Base-by-base conservation (phyloP, 2,113 vertebrate species). In the Cariama cristata region DNA sequence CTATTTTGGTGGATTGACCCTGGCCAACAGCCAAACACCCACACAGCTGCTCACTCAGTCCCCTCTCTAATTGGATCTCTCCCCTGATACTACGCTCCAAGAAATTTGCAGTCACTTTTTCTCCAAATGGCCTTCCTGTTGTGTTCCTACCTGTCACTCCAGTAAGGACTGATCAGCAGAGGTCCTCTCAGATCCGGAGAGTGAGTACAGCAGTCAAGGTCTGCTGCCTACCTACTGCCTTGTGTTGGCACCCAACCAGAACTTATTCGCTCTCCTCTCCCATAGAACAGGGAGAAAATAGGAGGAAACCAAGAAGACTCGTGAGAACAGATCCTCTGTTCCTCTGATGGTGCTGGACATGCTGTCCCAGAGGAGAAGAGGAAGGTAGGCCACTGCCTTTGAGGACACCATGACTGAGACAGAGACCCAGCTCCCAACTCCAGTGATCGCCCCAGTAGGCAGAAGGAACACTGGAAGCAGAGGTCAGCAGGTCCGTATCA, bases 221-320 rank as follows among this genome's bases (percentile, higher is more conserved):
- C 56, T 90, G 66, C 42, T 68, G 8, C 2, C 0, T n/a, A 16
- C 33, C 7, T 71, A 20, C 35, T n/a, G 50, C 63, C 55, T 63
- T 4, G 3, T 33, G 8, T 0, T 32, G 59, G 30, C 15, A 28
- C 11, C 26, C 58, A 82, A 0, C 3, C 28, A 53, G 45, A 91
- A 49, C 32, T 22, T 49, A 22, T 19, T 33, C 35, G 6, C 12
- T 45, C 16, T 40, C 9, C 20, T 40, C 26, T 87, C 40, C 27
- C 35, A 47, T 22, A 38, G n/a, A 47, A 45, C 14, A 38, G 17
- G 12, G 20, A 67, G 2, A 38, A 63, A 82, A 79, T 0, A 71
- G 12, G 20, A 88, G 19, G 79, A 85, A 67, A 24, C 5, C 33
- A 64, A 2, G 18, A 45, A 53, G 12, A 27, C 6, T n/a, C 1